A percentile compares a stretch with the other conserved stretches of the same genome.
Evolutionary conservation across 2,797 vertebrate genomes (phyloP).

Genomic region (Trematomus bernacchii): DNA sequence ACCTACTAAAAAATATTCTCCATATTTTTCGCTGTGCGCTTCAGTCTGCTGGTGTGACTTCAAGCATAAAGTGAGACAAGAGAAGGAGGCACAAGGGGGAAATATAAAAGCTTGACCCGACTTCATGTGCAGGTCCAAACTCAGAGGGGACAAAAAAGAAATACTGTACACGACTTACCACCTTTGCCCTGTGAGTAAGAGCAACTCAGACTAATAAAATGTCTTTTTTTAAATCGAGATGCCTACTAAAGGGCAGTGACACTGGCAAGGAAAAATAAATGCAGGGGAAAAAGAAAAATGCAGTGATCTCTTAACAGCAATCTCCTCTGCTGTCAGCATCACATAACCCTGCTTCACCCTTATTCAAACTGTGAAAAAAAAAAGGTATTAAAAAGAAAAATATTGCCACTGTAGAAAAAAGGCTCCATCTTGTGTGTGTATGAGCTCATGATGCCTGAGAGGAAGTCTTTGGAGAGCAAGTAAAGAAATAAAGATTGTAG

Average conservation of each 20-base stretch:
- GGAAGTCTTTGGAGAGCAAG: conserved; percentile 53
- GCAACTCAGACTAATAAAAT: conserved; percentile 80
- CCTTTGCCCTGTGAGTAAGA: conserved; percentile 79
- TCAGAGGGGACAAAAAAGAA: conserved; percentile 72
- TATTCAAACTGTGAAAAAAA: conserved; percentile 62
- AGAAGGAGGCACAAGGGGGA: conserved; percentile 60
- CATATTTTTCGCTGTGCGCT: conserved; percentile 24
- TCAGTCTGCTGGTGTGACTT: conserved; percentile 53
- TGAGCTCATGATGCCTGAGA: conserved; percentile 61
- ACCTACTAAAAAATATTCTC: conserved; percentile 32
- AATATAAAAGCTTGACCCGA: conserved; percentile 77
- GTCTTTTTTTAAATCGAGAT: conserved; percentile 75
- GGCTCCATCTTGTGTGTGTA: conserved; percentile 58
- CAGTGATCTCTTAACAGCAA: conserved; percentile 78
- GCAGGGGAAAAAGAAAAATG: conserved; percentile 67
- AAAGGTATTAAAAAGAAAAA: conserved; percentile 69
- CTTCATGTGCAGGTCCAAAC: conserved; percentile 68
- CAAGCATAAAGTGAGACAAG: conserved; percentile 62
- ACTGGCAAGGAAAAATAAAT: conserved; percentile 30
- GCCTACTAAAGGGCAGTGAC: conserved; percentile 76
- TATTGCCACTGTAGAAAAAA: conserved; percentile 43
- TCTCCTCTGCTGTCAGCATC: conserved; percentile 75
- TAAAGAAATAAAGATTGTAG: conserved; percentile 29
- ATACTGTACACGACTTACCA: conserved; percentile 79
- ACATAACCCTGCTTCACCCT: conserved; percentile 75